A percentile compares a stretch with the other conserved stretches of the same genome.
Evolutionary conservation across 2,888 invertebrate species (phyloP).

Genomic region (Taenaris catops): DNA sequence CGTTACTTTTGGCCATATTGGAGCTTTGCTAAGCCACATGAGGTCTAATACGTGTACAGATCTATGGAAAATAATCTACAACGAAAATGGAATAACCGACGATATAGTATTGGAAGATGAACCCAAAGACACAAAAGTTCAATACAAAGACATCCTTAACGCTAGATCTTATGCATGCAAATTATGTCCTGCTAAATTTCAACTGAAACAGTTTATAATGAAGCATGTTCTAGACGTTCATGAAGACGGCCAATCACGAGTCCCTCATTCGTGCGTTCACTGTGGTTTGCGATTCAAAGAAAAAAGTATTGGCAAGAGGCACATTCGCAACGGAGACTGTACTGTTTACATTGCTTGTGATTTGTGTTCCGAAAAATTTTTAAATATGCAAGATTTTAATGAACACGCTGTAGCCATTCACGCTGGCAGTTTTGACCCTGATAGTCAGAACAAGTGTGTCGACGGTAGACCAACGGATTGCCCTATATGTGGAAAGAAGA

Average conservation of each 20-base stretch:
- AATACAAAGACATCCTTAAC: conserved; percentile 72
- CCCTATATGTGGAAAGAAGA: conserved; percentile 76
- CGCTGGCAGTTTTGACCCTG: conserved; percentile 63
- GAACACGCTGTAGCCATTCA: conserved; percentile 67
- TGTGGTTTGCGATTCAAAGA: conserved; percentile 68
- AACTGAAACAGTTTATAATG: conserved; percentile 74
- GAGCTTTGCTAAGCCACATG: conserved; percentile 74
- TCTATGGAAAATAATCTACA: conserved; percentile 72
- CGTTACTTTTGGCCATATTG: conserved; percentile 76
- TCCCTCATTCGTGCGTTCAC: conserved; percentile 63
- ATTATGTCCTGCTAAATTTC: conserved; percentile 72
- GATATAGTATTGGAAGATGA: conserved; percentile 65
- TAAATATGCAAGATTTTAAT: conserved; percentile 67
- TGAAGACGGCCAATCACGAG: conserved; percentile 67
- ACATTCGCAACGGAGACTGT: conserved; percentile 76
- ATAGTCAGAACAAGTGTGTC: conserved; percentile 59
- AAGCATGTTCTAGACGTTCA: conserved; percentile 72
- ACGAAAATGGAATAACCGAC: conserved; percentile 69
- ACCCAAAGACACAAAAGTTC: conserved; percentile 55
- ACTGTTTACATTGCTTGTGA: conserved; percentile 80
- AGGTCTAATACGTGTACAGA: conserved; percentile 69
- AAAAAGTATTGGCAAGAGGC: conserved; percentile 63
- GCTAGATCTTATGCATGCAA: conserved; percentile 73
- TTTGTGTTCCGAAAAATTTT: conserved; percentile 65
- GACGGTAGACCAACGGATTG: conserved; percentile 74